A percentile compares a stretch with the other conserved stretches of the same genome.
phyloP scores from a whole-genome alignment of 1,140 invertebrate genomes.

The Diabrotica undecimpunctata region DNA sequence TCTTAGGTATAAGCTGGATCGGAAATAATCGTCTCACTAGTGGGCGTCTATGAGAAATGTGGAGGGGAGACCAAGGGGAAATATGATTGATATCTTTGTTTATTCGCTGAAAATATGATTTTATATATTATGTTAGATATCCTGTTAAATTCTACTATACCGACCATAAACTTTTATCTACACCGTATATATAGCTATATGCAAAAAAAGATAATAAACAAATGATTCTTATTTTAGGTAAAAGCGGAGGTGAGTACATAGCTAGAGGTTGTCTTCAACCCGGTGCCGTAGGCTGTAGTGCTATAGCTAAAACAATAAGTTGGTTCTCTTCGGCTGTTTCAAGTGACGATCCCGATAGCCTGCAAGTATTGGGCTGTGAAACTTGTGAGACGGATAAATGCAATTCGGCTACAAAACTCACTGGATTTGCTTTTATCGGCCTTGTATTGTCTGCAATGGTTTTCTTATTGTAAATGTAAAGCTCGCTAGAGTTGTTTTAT shows the following conservation, averaged over 20 bases:
- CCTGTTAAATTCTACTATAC: no score
- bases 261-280: slow-evolving; percentile 43
- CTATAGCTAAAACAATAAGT: slow-evolving; percentile 44
- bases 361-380: slow-evolving; percentile 31
- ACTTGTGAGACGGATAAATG: slow-evolving; percentile 40
- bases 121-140: no score
- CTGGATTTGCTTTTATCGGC: slow-evolving; percentile 39
- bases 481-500: no score
- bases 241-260: slow-evolving; percentile 46
- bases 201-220: no score
- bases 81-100: no score
- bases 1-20: no score
- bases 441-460: slow-evolving; percentile 40
- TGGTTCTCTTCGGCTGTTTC: slow-evolving; percentile 19
- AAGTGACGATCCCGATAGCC: slow-evolving; percentile 22
- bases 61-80: no score
- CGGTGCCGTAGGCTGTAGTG: slow-evolving; percentile 39
- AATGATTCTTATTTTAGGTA: slow-evolving; percentile 26
- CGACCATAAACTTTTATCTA: no score
- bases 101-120: no score
- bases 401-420: slow-evolving; percentile 36
- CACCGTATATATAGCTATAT: no score
- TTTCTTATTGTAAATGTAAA: slow-evolving; percentile 35
- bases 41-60: no score
- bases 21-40: no score